These are phyloP conservation scores for Oryzias melastigma DNA, from an alignment of 2,113 vertebrate species.

Conservation along the genomic window DNA sequence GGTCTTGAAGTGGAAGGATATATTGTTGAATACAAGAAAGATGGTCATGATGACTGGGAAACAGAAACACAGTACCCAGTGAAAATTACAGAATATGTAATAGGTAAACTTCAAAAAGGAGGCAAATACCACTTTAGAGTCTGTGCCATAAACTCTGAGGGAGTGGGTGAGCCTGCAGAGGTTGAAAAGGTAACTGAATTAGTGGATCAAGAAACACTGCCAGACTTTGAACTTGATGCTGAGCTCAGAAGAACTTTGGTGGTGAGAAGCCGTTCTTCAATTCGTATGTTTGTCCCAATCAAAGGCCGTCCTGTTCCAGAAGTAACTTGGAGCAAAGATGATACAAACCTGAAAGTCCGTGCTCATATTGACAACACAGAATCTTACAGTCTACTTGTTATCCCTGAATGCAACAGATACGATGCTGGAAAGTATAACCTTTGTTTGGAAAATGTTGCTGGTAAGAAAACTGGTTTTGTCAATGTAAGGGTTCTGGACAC, in stretches of 20 bases:
- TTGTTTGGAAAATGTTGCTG: slow-evolving; percentile 93
- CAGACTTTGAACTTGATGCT: slow-evolving; percentile 97
- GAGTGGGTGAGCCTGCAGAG: slow-evolving; percentile 88
- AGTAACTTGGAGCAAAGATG: slow-evolving; percentile 95
- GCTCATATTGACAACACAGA: slow-evolving; percentile 95
- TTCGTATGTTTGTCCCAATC: slow-evolving; percentile 94
- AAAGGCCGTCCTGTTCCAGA: slow-evolving; percentile 93
- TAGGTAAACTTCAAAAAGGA: slow-evolving; percentile 88
- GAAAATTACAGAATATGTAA: slow-evolving; percentile 89
- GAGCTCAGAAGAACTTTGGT: slow-evolving; percentile 95
- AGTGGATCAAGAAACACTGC: slow-evolving; percentile 85
- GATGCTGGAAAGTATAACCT: slow-evolving; percentile 96
- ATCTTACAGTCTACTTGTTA: slow-evolving; percentile 91
- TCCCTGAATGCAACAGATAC: slow-evolving; percentile 93
- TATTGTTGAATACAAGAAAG: slow-evolving; percentile 93
- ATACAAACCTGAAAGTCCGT: slow-evolving; percentile 84
- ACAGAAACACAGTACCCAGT: slow-evolving; percentile 86
- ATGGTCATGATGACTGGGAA: slow-evolving; percentile 92
- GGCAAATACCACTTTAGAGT: slow-evolving; percentile 96
- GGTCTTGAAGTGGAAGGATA: slow-evolving; percentile 95
- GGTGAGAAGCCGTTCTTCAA: slow-evolving; percentile 89
- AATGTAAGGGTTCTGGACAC: slow-evolving; percentile 95
- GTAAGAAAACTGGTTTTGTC: slow-evolving; percentile 96
- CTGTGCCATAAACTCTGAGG: slow-evolving; percentile 90
- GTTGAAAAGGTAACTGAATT: slow-evolving; percentile 88